Evolutionary conservation across 2,113 vertebrate genomes (phyloP).

Genomic region (Galeopterus variegatus): DNA sequence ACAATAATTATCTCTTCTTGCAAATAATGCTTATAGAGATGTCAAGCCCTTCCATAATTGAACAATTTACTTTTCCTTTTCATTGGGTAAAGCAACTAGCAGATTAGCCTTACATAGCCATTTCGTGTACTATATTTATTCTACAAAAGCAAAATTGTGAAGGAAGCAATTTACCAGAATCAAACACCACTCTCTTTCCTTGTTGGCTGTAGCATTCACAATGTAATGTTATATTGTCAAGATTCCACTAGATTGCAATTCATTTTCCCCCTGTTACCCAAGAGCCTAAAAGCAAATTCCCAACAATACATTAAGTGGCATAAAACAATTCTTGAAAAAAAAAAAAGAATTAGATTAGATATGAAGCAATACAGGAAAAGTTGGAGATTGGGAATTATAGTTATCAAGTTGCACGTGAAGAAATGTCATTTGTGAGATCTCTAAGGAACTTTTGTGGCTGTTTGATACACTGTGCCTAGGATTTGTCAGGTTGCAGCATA

Average conservation of each 20-base stretch:
- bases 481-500: constrained; percentile 67
- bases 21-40: neutral
- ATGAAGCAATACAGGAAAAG: constrained; percentile 77
- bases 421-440: constrained; percentile 81
- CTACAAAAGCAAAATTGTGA: constrained; percentile 64
- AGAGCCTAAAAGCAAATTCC: constrained; percentile 76
- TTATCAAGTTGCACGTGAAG: constrained; percentile 74
- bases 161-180: constrained; percentile 67
- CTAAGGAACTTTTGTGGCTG: constrained; percentile 74
- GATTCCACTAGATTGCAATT: constrained; percentile 74
- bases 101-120: constrained; percentile 63
- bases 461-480: constrained; percentile 74
- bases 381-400: constrained; percentile 80
- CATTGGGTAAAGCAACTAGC: constrained; percentile 23
- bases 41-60: neutral
- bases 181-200: constrained; percentile 47
- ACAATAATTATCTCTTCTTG: constrained; percentile 5
- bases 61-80: constrained; percentile 41
- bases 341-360: constrained; percentile 75
- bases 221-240: neutral
- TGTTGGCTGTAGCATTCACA: constrained; percentile 7
- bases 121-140: constrained; percentile 72
- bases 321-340: constrained; percentile 81
- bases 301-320: constrained; percentile 72
- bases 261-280: constrained; percentile 74